Evolutionary conservation across 2,797 vertebrate genomes (phyloP), one percentile per base, ranked within the genome.

Genomic region (Bradypodion ventrale): DNA sequence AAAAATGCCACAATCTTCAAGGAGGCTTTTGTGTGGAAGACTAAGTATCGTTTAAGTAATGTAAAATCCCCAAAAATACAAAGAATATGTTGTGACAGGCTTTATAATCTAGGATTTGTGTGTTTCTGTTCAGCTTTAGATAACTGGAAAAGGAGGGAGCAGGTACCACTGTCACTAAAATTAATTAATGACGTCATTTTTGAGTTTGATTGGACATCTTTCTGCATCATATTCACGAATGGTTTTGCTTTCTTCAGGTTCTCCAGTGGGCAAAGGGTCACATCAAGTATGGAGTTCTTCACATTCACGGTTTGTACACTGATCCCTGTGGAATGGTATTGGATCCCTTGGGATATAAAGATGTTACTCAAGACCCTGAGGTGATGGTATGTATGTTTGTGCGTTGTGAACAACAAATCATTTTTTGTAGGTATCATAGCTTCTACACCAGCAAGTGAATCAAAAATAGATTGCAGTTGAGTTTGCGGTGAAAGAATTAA

Each of bases 281-380:
- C 16, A 70, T 93, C 12, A 94, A 78, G 27, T 95, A 95, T 0
- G 94, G 95, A 13, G 95, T 96, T 4, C 95, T 96, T 35, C 95
- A 96, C 19, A 96, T 95, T 49, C 96, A 96, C 0, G 95, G 96
- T 81, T 69, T 96, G 0, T 96, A 95, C 75, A 96, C 95, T 0
- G 95, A 96, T 82, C 95, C 95, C 49, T 96, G 95, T 42, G 96
- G 95, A 84, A 90, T 96, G 94, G 94, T 96, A 12, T 60, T 96
- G 29, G 95, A 96, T 68, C 95, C 94, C 0, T 95, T 89, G 0
- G 96, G 95, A 56, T 96, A 96, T 37, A 96, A 93, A 82, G 95
- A 96, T 27, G 93, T 96, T 29, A 96, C 95, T 40, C 94, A 96
- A 25, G 95, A 96, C 84, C 91, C 94, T 2, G 94, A 96, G 93